These are phyloP conservation scores for Cavia porcellus DNA, from an alignment of 2,113 vertebrate species.

Conservation along the genomic window DNA sequence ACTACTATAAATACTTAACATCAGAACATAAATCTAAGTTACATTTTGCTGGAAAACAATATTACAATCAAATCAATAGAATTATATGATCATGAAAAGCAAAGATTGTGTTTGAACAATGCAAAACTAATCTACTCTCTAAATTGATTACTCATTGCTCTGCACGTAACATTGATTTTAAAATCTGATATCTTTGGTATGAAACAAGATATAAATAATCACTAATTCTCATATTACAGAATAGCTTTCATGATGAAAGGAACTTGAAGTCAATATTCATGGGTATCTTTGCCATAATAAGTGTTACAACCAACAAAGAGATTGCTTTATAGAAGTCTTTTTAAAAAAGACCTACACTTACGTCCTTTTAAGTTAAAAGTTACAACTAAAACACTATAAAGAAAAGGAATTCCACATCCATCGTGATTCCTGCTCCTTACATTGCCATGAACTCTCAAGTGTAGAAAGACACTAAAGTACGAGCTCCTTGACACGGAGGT, in stretches of 20 bases:
- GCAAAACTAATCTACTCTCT: slow-evolving; percentile 69
- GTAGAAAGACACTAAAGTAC: not conserved
- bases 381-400: not conserved
- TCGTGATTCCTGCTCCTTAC: not conserved
- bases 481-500: not conserved
- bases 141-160: slow-evolving; percentile 60
- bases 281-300: not conserved
- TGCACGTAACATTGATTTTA: not conserved
- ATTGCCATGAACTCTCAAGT: not conserved
- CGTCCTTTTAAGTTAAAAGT: not conserved
- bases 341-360: not conserved
- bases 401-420: not conserved
- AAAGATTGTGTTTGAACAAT: slow-evolving; percentile 69
- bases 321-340: not conserved
- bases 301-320: not conserved
- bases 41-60: slow-evolving; percentile 55
- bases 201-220: not conserved
- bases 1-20: slow-evolving; percentile 50
- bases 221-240: not conserved
- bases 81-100: slow-evolving; percentile 43
- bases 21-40: slow-evolving; percentile 63
- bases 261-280: not conserved
- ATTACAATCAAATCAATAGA: slow-evolving; percentile 38
- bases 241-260: not conserved
- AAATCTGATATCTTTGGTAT: not conserved